A percentile compares a stretch with the other conserved stretches of the same genome.
phyloP scores from a whole-genome alignment of 1,140 invertebrate species.

The Conopomorpha cramerella region DNA sequence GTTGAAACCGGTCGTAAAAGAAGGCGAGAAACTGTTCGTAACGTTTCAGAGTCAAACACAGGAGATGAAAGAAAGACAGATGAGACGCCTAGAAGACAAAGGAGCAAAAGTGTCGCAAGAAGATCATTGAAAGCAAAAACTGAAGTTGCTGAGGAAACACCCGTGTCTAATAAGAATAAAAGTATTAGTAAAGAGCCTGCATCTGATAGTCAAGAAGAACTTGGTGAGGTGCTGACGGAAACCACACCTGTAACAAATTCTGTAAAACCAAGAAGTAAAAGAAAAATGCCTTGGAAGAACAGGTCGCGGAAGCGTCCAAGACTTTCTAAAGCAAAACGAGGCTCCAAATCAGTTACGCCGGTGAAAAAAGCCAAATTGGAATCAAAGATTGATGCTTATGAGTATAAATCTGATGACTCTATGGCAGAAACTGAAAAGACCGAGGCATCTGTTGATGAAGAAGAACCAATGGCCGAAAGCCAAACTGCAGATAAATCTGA shows the following conservation, averaged over 20 bases:
- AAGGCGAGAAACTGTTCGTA: slow-evolving; percentile 33
- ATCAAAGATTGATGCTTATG: slow-evolving; percentile 13
- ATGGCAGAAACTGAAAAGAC: slow-evolving; percentile 17
- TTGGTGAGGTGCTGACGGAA: slow-evolving; percentile 20
- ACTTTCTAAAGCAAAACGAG: slow-evolving; percentile 14
- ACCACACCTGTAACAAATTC: slow-evolving; percentile 15
- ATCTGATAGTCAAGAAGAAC: slow-evolving; percentile 50
- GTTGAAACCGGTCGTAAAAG: slow-evolving; percentile 35
- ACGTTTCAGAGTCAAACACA: slow-evolving; percentile 31
- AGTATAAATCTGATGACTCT: slow-evolving; percentile 29
- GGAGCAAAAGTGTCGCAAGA: slow-evolving; percentile 49
- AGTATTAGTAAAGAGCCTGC: slow-evolving; percentile 28
- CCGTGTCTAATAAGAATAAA: slow-evolving; percentile 19
- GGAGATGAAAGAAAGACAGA: slow-evolving; percentile 26
- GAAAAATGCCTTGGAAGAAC: slow-evolving; percentile 38
- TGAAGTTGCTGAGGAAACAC: slow-evolving; percentile 44
- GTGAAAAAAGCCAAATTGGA: slow-evolving; percentile 31
- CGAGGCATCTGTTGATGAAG: slow-evolving; percentile 12
- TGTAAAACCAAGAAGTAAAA: slow-evolving; percentile 39
- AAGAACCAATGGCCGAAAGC: slow-evolving; percentile 9
- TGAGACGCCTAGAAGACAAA: slow-evolving; percentile 27
- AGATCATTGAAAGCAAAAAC: slow-evolving; percentile 35
- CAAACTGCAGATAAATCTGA: slow-evolving; percentile 27
- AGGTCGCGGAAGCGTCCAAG: slow-evolving; percentile 24
- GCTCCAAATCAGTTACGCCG: slow-evolving; percentile 16